Conservation (phyloP, 2,113 vertebrate species). For the Microtus oregoni region DNA sequence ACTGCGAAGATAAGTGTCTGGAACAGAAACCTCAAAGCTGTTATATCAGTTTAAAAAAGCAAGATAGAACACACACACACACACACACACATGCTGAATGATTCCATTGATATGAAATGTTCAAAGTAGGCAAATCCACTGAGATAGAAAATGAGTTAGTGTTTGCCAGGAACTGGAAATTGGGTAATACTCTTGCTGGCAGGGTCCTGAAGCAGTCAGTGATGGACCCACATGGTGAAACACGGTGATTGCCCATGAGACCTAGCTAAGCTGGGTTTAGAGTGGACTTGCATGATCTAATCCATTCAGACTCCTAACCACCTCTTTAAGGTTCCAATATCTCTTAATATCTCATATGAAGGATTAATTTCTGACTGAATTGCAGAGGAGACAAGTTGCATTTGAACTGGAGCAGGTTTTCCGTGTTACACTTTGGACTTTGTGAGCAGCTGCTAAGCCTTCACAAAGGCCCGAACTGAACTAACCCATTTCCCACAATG, state of each 20-base stretch:
- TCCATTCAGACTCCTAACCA: background rate
- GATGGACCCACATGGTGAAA: background rate
- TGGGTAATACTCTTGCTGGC: background rate
- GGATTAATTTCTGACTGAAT: background rate
- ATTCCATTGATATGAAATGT: background rate
- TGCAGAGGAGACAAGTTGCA: background rate
- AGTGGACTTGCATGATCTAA: background rate
- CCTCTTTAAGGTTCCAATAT: background rate
- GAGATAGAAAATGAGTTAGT: background rate
- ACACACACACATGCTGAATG: background rate
- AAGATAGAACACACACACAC: background rate
- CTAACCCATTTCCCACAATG: background rate
- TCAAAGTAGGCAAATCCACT: background rate
- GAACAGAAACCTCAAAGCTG: background rate
- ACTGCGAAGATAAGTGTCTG: background rate
- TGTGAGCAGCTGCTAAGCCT: background rate
- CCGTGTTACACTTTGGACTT: background rate
- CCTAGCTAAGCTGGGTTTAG: background rate
- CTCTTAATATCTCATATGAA: background rate
- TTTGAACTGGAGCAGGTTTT: background rate
- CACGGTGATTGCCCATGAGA: background rate
- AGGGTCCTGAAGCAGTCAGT: background rate
- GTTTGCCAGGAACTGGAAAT: background rate
- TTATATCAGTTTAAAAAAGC: background rate
- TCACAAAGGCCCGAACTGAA: background rate